Evolutionary conservation across 2,113 vertebrate genomes (phyloP).

Genomic region (Phalacrocorax carbo): DNA sequence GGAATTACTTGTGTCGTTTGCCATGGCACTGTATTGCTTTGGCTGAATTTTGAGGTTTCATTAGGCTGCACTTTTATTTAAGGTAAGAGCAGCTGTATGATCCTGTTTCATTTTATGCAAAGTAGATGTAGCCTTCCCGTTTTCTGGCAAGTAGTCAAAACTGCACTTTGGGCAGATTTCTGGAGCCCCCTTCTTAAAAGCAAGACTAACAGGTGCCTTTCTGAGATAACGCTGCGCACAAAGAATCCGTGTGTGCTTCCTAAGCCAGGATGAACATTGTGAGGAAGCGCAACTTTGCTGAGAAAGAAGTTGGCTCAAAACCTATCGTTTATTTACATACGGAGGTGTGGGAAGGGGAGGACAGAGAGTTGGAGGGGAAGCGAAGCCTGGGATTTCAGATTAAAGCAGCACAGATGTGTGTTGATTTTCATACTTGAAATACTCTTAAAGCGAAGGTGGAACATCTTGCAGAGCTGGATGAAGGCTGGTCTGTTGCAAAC

Average conservation of each 20-base stretch:
- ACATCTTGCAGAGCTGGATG: neutral
- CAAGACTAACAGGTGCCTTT: slow-evolving; percentile 9
- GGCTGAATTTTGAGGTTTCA: neutral
- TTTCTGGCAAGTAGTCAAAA: neutral
- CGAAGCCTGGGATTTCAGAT: neutral
- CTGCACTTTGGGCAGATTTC: neutral
- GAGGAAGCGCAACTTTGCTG: neutral
- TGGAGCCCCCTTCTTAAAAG: neutral
- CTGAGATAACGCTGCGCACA: neutral
- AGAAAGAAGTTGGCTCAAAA: neutral
- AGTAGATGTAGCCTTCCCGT: neutral
- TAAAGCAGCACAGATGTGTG: neutral
- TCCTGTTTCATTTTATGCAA: neutral
- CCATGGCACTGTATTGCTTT: accelerated
- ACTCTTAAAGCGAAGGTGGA: neutral
- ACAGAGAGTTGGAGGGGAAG: neutral
- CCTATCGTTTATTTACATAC: neutral
- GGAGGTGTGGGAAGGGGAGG: slow-evolving; percentile 24
- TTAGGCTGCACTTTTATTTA: neutral
- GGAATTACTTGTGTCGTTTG: neutral
- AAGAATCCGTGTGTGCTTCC: neutral
- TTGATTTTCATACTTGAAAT: neutral
- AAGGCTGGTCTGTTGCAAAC: neutral
- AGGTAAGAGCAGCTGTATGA: neutral
- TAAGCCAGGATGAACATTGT: neutral